These are phyloP conservation scores for Parus major DNA, from an alignment of 2,113 vertebrate species.

Conservation along the genomic window DNA sequence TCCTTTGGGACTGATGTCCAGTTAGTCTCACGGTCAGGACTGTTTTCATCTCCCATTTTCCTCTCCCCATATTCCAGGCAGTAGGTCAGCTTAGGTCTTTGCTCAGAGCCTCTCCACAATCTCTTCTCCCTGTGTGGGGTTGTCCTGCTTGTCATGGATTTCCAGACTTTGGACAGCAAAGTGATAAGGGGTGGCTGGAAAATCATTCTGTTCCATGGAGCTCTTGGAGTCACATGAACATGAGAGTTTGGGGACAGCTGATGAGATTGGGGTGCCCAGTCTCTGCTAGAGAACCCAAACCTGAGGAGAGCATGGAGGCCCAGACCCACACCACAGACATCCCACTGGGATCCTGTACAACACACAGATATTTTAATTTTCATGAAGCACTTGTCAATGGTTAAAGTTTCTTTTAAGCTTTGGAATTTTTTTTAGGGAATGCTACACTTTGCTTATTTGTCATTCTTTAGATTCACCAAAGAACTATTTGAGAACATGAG, in stretches of 20 bases:
- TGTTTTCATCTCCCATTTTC: background rate
- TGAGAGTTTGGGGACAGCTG: background rate
- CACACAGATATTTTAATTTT: background rate
- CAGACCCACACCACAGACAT: background rate
- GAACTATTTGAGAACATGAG: background rate
- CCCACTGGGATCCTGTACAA: background rate
- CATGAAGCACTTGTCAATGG: background rate
- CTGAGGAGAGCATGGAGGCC: accelerated
- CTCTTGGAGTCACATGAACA: background rate
- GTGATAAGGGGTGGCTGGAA: background rate
- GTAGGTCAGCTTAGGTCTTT: background rate
- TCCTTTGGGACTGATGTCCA: background rate
- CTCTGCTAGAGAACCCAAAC: background rate
- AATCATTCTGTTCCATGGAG: accelerated
- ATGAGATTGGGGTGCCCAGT: accelerated
- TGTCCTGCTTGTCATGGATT: background rate
- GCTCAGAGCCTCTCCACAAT: background rate
- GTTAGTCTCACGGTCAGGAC: background rate
- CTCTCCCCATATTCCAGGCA: background rate
- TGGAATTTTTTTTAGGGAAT: background rate
- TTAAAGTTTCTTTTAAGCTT: background rate
- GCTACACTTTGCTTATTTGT: background rate
- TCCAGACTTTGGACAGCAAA: background rate
- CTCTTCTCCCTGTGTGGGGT: background rate
- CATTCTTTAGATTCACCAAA: background rate